A percentile compares a stretch with the other conserved stretches of the same genome.
Evolutionary conservation across 2,113 vertebrate species (phyloP).

Genomic region (Callaeas wilsoni): DNA sequence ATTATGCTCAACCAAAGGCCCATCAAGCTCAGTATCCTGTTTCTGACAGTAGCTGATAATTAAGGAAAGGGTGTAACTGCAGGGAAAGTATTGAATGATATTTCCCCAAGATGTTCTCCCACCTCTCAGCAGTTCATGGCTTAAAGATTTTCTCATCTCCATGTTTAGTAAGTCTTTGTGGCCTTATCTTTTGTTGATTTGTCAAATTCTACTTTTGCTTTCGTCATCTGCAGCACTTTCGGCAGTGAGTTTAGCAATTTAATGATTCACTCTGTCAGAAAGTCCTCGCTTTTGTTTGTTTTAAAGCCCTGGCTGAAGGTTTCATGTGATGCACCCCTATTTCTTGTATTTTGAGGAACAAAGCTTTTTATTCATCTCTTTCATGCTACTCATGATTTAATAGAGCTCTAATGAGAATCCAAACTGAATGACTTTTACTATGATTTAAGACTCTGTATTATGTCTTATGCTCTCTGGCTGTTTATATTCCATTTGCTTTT

Average conservation of each 20-base stretch:
- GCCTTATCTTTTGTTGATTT: not conserved
- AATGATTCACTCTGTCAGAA: not conserved
- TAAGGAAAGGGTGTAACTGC: constrained; percentile 40
- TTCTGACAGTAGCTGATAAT: constrained; percentile 24
- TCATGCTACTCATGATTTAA: not conserved
- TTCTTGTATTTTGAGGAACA: not conserved
- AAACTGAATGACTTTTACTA: not conserved
- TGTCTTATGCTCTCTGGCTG: not conserved
- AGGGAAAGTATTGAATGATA: not conserved
- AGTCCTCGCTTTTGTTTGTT: not conserved
- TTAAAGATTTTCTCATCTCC: not conserved
- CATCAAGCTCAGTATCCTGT: constrained; percentile 33
- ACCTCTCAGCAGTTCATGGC: not conserved
- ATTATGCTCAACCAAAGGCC: not conserved
- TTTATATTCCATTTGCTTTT: constrained; percentile 20
- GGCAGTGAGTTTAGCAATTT: not conserved
- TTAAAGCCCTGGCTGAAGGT: not conserved
- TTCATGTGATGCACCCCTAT: not conserved
- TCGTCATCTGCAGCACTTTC: not conserved
- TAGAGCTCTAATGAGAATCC: not conserved
- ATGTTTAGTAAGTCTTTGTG: not conserved
- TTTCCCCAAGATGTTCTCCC: constrained; percentile 1
- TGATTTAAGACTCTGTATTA: not conserved
- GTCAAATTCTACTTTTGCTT: not conserved
- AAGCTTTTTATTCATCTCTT: not conserved